A percentile compares a stretch with the other conserved stretches of the same genome.
Conservation (phyloP, 2,888 invertebrate species). For the Oscheius onirici region DNA sequence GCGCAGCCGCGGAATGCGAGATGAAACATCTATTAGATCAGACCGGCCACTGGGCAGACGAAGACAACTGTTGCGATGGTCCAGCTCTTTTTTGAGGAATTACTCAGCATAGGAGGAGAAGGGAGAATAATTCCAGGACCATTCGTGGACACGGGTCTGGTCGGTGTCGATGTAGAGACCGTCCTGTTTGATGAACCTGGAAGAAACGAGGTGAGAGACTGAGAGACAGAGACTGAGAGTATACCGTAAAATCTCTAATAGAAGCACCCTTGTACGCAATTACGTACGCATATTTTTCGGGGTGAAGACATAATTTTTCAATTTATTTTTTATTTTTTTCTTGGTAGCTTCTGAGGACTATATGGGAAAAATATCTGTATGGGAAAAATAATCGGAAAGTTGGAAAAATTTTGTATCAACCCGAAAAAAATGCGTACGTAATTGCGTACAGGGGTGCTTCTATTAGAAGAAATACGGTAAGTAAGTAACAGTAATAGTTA, state of each 20-base stretch:
- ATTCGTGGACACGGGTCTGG: constrained; percentile 34
- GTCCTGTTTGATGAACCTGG: constrained; percentile 49
- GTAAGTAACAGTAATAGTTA: too few species aligned
- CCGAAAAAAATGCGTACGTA: too few species aligned
- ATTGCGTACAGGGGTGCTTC: too few species aligned
- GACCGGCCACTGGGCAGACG: too few species aligned
- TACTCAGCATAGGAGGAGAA: constrained; percentile 44
- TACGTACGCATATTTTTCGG: too few species aligned
- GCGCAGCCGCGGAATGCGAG: constrained; percentile 10
- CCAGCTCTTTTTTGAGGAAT: not conserved
- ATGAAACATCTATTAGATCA: not conserved
- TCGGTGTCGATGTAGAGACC: constrained; percentile 41
- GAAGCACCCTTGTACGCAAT: too few species aligned
- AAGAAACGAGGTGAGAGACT: constrained; percentile 9
- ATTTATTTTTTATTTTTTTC: not conserved
- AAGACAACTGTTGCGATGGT: not conserved
- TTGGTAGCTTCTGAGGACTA: not conserved
- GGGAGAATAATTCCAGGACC: constrained; percentile 52
- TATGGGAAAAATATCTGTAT: not conserved
- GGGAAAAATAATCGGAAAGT: not conserved
- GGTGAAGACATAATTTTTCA: too few species aligned
- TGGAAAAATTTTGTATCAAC: too few species aligned
- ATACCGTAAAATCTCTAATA: too few species aligned
- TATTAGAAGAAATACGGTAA: too few species aligned
- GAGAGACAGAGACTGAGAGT: too few species aligned